Base-by-base conservation (phyloP, 2,888 invertebrate genomes). In the Cataglyphis livida region DNA sequence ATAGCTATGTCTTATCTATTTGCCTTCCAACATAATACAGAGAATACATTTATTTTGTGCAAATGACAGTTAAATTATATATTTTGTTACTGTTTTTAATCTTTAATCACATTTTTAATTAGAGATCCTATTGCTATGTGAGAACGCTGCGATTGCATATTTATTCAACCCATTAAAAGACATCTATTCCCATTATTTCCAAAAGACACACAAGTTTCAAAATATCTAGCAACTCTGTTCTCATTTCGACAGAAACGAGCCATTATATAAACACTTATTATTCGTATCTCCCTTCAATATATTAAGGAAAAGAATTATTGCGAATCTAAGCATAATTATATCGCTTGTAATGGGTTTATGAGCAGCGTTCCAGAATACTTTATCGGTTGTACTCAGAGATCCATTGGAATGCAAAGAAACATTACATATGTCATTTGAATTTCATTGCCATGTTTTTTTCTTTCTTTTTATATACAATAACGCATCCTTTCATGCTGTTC, bases 401-500 rank as follows among this genome's bases (percentile, higher is more conserved):
- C 90, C 81, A 89, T 87, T 88, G 90, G 90, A 90, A 90, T 90
- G 89, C 87, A 90, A 90, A 88, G 76, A 88, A 90, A 90, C 81
- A 82, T 89, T 64, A 83, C 85, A 88, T 61, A 59, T 83, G 76
- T 85, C 65, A 68, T 82, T 85, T 86, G 61, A 81, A 92, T 90
- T 92, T 91, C 90, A 91, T 89, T 65, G 61, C 75, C 79, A 82
- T 59, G 83, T 87, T 78, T 64, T 84, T 86, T 75, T 61, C 41
- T 12, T 28, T 75, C 28, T 41, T 87, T 91, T 91, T 92, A 91
- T 92, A 84, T 90, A 92, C 90, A 92, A 85, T 88, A 91, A 84
- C 88, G 85, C 87, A 91, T 75, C 81, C 68, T 90, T 89, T 65
- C 73, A 51, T 51, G 68, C 66, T 70, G 75, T 85, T 86, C 76